These are phyloP conservation scores for Symphodus melops DNA, from an alignment of 2,113 vertebrate species.

Conservation along the genomic window DNA sequence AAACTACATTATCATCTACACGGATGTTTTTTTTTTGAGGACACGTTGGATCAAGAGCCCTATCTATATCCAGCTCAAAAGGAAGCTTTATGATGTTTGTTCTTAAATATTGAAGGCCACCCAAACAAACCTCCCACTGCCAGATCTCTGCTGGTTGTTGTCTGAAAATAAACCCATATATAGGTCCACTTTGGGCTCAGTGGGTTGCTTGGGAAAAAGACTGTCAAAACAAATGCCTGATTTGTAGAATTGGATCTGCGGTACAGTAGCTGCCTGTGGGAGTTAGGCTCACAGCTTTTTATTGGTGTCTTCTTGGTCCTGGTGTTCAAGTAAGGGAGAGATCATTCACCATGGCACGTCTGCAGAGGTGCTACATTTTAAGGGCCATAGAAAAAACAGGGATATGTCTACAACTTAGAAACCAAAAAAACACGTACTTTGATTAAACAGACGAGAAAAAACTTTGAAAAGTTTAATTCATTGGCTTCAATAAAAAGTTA, in stretches of 20 bases:
- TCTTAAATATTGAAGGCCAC: conserved; percentile 22
- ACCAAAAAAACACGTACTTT: neutral
- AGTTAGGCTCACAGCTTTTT: conserved; percentile 51
- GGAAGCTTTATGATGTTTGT: neutral
- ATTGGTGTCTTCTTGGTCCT: conserved; percentile 44
- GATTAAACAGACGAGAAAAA: neutral
- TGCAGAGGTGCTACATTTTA: conserved; percentile 25
- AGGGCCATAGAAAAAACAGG: conserved; percentile 2
- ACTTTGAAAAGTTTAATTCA: neutral
- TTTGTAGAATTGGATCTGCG: conserved; percentile 59
- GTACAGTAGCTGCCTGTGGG: conserved; percentile 57
- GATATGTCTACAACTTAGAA: neutral
- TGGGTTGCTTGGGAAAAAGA: conserved; percentile 28
- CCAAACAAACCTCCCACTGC: conserved; percentile 16
- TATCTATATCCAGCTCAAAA: conserved; percentile 2
- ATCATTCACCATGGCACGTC: conserved; percentile 41
- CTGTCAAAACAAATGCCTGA: conserved; percentile 64
- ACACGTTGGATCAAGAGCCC: neutral
- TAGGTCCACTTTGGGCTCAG: conserved; percentile 42
- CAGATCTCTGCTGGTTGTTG: conserved; percentile 31
- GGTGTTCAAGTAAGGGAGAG: conserved; percentile 27
- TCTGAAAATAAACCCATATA: conserved; percentile 33
- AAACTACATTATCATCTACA: conserved; percentile 34
- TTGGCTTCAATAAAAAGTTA: neutral
- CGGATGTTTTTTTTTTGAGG: conserved; percentile 16